A percentile compares a stretch with the other conserved stretches of the same genome.
Conservation (phyloP, 2,888 invertebrate species). For the Chymomyza fuscimana region DNA sequence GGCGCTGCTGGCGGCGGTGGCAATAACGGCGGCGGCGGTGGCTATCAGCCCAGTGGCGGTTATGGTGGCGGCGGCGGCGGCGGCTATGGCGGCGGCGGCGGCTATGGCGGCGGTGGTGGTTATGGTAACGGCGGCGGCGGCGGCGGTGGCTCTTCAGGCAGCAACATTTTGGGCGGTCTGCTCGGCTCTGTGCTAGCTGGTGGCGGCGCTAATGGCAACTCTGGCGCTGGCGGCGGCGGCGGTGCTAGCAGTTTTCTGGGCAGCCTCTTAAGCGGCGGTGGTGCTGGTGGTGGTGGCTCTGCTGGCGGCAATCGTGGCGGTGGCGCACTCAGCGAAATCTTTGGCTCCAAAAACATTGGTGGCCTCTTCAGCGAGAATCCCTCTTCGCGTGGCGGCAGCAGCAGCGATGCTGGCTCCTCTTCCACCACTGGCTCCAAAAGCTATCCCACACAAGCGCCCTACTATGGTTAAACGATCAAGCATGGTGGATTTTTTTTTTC, state of each 20-base stretch:
- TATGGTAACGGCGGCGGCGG: slow-evolving; percentile 40
- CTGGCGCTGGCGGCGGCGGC: slow-evolving; percentile 38
- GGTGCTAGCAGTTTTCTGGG: slow-evolving; percentile 50
- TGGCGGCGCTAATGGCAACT: slow-evolving; percentile 52
- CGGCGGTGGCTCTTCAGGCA: slow-evolving; percentile 49
- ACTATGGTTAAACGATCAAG: slow-evolving; percentile 52
- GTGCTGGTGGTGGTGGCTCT: slow-evolving; percentile 40
- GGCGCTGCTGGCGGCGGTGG: slow-evolving; percentile 55
- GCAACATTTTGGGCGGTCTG: slow-evolving; percentile 71
- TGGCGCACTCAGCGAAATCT: slow-evolving; percentile 73
- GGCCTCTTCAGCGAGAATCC: slow-evolving; percentile 79
- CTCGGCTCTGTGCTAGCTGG: slow-evolving; percentile 68
- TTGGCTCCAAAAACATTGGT: slow-evolving; percentile 76
- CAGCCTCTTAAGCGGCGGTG: slow-evolving; percentile 43
- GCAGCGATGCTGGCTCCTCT: slow-evolving; percentile 38
- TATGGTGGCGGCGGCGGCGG: slow-evolving; percentile 64
- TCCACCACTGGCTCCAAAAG: slow-evolving; percentile 62
- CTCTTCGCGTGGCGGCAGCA: slow-evolving; percentile 49
- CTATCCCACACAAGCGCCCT: slow-evolving; percentile 78
- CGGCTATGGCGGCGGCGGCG: slow-evolving; percentile 36
- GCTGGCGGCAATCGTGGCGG: slow-evolving; percentile 42
- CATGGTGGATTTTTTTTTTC: neutral
- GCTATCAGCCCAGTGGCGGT: slow-evolving; percentile 55
- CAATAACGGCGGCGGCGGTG: slow-evolving; percentile 52
- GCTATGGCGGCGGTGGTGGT: slow-evolving; percentile 43